A percentile compares a stretch with the other conserved stretches of the same genome.
These are phyloP conservation scores for Pomatorhinus ruficollis DNA, from an alignment of 2,113 vertebrate genomes.

Conservation along the genomic window DNA sequence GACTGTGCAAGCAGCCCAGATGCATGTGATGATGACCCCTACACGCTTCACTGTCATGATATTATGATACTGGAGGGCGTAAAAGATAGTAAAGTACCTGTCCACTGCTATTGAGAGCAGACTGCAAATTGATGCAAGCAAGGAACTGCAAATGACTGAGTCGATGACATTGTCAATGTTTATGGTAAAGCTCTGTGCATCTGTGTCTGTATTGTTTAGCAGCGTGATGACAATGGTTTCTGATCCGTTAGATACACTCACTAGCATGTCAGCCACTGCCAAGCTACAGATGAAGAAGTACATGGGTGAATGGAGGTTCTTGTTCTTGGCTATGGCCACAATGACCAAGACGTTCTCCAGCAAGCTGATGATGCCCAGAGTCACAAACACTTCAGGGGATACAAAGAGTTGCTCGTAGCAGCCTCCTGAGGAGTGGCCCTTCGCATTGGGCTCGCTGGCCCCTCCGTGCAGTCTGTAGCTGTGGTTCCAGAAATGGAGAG, in stretches of 20 bases:
- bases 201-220: slow-evolving; percentile 79
- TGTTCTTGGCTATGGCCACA: slow-evolving; percentile 89
- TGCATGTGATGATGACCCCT: slow-evolving; percentile 80
- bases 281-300: slow-evolving; percentile 97
- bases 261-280: slow-evolving; percentile 92
- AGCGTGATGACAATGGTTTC: slow-evolving; percentile 92
- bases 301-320: slow-evolving; percentile 95
- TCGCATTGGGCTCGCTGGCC: slow-evolving; percentile 56
- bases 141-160: slow-evolving; percentile 94
- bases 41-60: slow-evolving; percentile 88
- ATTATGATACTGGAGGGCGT: slow-evolving; percentile 92
- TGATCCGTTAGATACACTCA: slow-evolving; percentile 92
- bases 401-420: slow-evolving; percentile 93
- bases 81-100: slow-evolving; percentile 96
- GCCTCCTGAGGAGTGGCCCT: slow-evolving; percentile 76
- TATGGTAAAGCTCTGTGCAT: slow-evolving; percentile 79
- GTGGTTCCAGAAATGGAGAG: slow-evolving; percentile 78
- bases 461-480: slow-evolving; percentile 38
- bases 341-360: slow-evolving; percentile 93
- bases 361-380: slow-evolving; percentile 88
- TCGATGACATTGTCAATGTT: slow-evolving; percentile 94
- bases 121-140: slow-evolving; percentile 94
- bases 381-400: slow-evolving; percentile 90
- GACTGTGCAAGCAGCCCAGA: slow-evolving; percentile 86
- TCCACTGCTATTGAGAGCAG: slow-evolving; percentile 92